Conservation (phyloP, 2,113 vertebrate species). For the Laticauda laticaudata region DNA sequence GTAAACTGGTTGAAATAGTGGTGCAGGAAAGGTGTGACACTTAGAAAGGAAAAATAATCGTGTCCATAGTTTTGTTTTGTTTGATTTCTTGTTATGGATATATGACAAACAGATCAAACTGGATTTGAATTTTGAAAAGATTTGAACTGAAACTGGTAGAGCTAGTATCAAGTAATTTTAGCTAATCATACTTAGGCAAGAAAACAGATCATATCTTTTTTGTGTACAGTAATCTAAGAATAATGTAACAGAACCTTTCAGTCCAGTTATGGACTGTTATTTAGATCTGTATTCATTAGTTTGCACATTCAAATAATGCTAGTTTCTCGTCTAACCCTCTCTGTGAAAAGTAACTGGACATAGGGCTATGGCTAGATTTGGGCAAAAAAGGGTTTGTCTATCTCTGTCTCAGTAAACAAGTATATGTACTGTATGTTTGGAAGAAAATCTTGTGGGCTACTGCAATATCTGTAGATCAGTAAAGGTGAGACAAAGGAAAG, state of each 20-base stretch:
- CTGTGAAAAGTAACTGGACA: neutral
- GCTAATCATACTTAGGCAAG: neutral
- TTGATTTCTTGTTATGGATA: neutral
- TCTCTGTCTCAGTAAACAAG: neutral
- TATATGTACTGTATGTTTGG: neutral
- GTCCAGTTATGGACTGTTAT: neutral
- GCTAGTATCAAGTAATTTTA: neutral
- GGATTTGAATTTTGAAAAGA: neutral
- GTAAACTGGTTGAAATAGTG: neutral
- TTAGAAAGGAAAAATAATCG: neutral
- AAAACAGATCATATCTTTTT: neutral
- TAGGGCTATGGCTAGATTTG: neutral
- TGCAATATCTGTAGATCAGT: neutral
- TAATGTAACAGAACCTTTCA: neutral
- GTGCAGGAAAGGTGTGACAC: neutral
- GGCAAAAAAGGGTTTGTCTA: neutral
- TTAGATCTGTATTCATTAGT: neutral
- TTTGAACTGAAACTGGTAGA: neutral
- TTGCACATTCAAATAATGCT: neutral
- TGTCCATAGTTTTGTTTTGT: neutral
- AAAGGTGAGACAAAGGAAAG: neutral
- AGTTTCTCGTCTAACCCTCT: neutral
- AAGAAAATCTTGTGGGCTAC: neutral
- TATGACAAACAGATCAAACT: neutral
- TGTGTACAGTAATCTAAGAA: neutral